Percentiles rank a stretch among this genome's conserved stretches.
These are phyloP conservation scores for Felis catus DNA, from an alignment of 2,113 vertebrate species.

Conservation along the genomic window DNA sequence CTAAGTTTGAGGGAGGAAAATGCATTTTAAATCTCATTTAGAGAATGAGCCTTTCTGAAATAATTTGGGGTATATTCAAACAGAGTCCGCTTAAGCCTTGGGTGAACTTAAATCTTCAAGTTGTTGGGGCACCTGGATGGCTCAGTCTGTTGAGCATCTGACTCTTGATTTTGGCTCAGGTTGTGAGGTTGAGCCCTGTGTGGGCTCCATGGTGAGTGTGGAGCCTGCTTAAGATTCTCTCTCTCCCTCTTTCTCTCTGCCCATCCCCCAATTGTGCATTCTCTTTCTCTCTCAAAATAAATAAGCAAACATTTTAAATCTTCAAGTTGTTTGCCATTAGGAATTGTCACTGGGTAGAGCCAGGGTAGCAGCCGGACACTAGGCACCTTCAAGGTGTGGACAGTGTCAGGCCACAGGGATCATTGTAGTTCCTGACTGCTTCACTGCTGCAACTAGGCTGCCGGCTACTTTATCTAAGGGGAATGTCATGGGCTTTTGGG, in stretches of 20 bases:
- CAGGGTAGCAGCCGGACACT: background rate
- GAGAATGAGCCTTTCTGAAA: background rate
- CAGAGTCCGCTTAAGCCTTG: accelerated
- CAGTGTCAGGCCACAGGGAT: background rate
- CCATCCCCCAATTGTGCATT: no score
- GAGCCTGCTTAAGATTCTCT: no score
- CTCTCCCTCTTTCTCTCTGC: no score
- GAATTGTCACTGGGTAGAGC: background rate
- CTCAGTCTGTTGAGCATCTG: no score
- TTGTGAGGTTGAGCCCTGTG: no score
- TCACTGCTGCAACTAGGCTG: background rate
- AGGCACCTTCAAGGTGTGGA: background rate
- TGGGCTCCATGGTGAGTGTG: no score
- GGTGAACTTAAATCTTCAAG: background rate
- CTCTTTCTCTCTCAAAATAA: no score
- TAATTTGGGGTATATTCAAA: background rate
- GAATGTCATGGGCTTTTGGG: background rate
- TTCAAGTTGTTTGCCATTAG: background rate
- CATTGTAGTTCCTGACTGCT: background rate
- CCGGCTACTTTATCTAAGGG: background rate
- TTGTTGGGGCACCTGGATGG: no score
- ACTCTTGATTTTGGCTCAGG: no score
- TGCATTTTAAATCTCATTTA: background rate
- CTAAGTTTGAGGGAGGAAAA: background rate
- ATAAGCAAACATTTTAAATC: background rate